These are phyloP conservation scores for Cephus sareptanus DNA, from an alignment of 2,888 invertebrate genomes.

Conservation along the genomic window DNA sequence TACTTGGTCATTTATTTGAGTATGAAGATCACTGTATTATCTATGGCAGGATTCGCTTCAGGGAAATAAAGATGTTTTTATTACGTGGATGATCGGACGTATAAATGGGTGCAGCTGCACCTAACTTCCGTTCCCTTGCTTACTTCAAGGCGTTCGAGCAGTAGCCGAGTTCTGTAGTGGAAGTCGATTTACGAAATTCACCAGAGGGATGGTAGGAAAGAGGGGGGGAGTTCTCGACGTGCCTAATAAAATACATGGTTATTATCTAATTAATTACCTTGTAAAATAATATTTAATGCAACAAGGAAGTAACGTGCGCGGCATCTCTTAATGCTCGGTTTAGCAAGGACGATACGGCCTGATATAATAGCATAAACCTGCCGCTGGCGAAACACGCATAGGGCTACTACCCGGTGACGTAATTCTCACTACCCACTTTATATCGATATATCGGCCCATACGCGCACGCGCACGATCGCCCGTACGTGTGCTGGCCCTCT, in stretches of 20 bases:
- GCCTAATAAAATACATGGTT: slow-evolving; percentile 10
- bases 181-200: background rate
- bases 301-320: slow-evolving; percentile 18
- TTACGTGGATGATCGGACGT: too few species aligned
- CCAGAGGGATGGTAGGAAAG: background rate
- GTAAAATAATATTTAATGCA: slow-evolving; percentile 23
- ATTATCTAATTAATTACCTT: slow-evolving; percentile 29
- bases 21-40: too few species aligned
- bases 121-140: too few species aligned
- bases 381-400: background rate
- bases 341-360: background rate
- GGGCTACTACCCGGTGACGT: background rate
- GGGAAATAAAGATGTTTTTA: too few species aligned
- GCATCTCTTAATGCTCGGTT: slow-evolving; percentile 13
- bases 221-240: background rate
- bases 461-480: background rate
- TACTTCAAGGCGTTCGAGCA: too few species aligned
- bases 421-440: background rate
- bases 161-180: too few species aligned
- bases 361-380: background rate
- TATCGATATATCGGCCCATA: background rate
- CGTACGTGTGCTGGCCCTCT: background rate
- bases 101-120: too few species aligned
- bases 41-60: too few species aligned
- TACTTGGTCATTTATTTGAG: too few species aligned